Evolutionary conservation across 1,140 invertebrate genomes (phyloP), one percentile per base, ranked within the genome.

Genomic region (Drosophila busckii): DNA sequence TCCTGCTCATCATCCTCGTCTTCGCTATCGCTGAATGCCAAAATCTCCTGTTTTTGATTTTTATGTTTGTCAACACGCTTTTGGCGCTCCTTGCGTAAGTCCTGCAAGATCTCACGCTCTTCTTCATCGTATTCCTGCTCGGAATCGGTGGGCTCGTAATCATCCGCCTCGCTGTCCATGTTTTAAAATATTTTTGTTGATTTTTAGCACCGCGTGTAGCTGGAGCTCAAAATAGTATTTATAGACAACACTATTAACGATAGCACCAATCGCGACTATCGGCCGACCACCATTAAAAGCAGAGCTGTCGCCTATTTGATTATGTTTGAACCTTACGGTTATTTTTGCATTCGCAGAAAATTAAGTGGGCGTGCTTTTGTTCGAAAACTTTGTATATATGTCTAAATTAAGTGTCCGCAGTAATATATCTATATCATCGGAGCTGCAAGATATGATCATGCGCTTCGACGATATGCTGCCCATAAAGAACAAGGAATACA

Each of bases 51-150:
- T 78, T 93, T 92, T 70, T 90, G 90, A 48, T 89, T 90, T 68
- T 91, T 88, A 49, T 90, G 89, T 90, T 70, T 90, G 87, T 59
- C 90, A 76, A 26, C 86, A 56, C 31, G 69, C 59, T 50, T 87
- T 83, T 69, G 88, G 1, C 75, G 59, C 15, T 80, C 88, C 55
- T 90, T 90, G 10, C 90, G 87, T 8, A 92, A 89, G 78, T 93
- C 92, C 15, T 90, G 87, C 10, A 94, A 70, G 2, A 94, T 83
- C 48, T 89, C 84, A 59, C 90, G 91, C 69, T 94, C 92, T 28
- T 89, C 88, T 61, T 90, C 89, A 13, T 90, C 89, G 70, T 92
- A 93, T 52, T 94, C 93, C 73, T 93, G 90, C 64, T 93, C 93
- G 2, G 93, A 94, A 70, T 93, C 91, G 7, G 91, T 91, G 3